A percentile compares a stretch with the other conserved stretches of the same genome.
Conservation (phyloP, 2,888 invertebrate genomes). For the Augochlorella aurata region DNA sequence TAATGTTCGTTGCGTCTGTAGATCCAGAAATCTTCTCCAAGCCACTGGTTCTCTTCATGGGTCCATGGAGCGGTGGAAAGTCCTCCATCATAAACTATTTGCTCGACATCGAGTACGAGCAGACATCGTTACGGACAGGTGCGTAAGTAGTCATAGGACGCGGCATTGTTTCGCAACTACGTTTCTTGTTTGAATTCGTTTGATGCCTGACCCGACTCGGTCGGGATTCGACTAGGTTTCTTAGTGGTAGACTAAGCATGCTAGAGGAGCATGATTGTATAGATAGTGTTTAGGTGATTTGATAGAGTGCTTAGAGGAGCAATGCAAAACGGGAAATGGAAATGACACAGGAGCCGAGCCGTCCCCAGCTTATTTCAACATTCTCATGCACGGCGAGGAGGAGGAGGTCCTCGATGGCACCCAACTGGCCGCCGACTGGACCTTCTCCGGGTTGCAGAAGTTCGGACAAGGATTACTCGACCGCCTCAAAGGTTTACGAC, state of each 20-base stretch:
- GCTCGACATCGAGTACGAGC: slow-evolving; percentile 92
- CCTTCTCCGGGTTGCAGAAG: slow-evolving; percentile 96
- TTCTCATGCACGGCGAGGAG: slow-evolving; percentile 93
- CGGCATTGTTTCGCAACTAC: slow-evolving; percentile 31
- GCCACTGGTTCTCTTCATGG: slow-evolving; percentile 95
- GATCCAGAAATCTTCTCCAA: slow-evolving; percentile 98
- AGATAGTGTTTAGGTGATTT: slow-evolving; percentile 72
- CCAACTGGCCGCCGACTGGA: slow-evolving; percentile 96
- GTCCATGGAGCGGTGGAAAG: slow-evolving; percentile 98
- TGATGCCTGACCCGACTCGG: slow-evolving; percentile 34
- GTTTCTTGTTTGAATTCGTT: slow-evolving; percentile 35
- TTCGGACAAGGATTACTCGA: slow-evolving; percentile 97
- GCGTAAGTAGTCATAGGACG: slow-evolving; percentile 64
- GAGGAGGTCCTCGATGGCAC: slow-evolving; percentile 95
- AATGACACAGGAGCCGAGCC: slow-evolving; percentile 91
- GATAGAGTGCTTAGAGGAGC: slow-evolving; percentile 69
- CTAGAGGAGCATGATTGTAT: slow-evolving; percentile 64
- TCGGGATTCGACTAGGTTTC: not conserved
- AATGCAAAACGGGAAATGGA: slow-evolving; percentile 69
- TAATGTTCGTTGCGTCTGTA: slow-evolving; percentile 62
- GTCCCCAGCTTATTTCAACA: slow-evolving; percentile 95
- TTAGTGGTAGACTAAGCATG: slow-evolving; percentile 56
- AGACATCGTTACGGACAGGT: slow-evolving; percentile 94
- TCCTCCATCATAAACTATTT: slow-evolving; percentile 96
- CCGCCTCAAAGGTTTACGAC: slow-evolving; percentile 90